A percentile compares a stretch with the other conserved stretches of the same genome.
These are phyloP conservation scores for Conger conger DNA, from an alignment of 2,113 vertebrate genomes.

Conservation along the genomic window DNA sequence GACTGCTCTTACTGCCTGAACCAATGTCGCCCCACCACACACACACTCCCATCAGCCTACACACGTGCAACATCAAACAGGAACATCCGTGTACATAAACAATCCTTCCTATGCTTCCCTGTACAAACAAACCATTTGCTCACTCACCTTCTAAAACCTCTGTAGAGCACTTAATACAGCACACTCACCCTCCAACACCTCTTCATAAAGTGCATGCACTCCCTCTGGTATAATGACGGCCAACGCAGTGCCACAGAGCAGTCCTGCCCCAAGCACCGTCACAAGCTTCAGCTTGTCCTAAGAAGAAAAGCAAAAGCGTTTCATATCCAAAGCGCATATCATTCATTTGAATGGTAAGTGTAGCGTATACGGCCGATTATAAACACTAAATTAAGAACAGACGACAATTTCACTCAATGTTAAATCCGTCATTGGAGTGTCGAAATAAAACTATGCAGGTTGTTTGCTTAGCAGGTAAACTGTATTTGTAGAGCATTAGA, in stretches of 20 bases:
- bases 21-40: not conserved
- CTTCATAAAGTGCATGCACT: constrained; percentile 96
- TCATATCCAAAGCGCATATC: not conserved
- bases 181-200: constrained; percentile 86
- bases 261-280: constrained; percentile 92
- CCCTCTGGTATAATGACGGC: constrained; percentile 98
- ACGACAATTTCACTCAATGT: no score
- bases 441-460: no score
- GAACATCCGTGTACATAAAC: not conserved
- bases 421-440: no score
- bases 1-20: not conserved
- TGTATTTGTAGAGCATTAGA: not conserved
- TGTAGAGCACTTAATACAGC: not conserved
- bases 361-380: no score
- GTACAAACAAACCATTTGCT: no score
- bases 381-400: no score
- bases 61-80: no score
- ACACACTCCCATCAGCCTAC: not conserved
- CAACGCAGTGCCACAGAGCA: constrained; percentile 94
- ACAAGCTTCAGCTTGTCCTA: constrained; percentile 93
- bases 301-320: constrained; percentile 29
- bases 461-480: no score
- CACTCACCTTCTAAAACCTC: not conserved
- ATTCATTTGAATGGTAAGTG: not conserved
- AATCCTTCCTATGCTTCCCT: not conserved